Evolutionary conservation across 2,888 invertebrate genomes (phyloP).

Genomic region (Psococerastis gibbosa): DNA sequence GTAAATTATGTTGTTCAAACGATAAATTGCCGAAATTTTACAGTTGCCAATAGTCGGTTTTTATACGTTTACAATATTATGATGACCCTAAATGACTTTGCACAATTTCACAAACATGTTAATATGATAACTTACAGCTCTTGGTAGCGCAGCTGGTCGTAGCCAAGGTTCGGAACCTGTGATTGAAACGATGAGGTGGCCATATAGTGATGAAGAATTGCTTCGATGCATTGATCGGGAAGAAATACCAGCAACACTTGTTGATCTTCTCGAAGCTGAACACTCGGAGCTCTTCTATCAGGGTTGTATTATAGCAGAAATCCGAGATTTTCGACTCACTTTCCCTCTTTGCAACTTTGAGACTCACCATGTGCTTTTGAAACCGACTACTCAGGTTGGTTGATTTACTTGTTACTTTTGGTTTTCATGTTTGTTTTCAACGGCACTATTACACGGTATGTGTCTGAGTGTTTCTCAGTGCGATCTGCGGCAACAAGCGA

Average conservation of each 20-base stretch:
- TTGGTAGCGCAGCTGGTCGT: constrained; percentile 4
- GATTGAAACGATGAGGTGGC: constrained; percentile 55
- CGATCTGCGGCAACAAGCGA: too few species aligned
- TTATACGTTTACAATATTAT: too few species aligned
- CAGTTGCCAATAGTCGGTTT: too few species aligned
- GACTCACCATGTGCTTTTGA: constrained; percentile 69
- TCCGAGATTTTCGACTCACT: constrained; percentile 71
- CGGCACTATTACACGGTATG: too few species aligned
- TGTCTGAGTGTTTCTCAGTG: too few species aligned
- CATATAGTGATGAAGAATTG: constrained; percentile 77
- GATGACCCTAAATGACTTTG: too few species aligned
- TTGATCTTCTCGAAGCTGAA: constrained; percentile 65
- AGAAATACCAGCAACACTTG: constrained; percentile 69
- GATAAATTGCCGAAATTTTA: too few species aligned
- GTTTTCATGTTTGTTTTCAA: too few species aligned
- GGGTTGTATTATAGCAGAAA: constrained; percentile 80
- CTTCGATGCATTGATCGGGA: constrained; percentile 78
- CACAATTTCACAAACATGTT: too few species aligned
- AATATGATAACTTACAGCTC: neutral
- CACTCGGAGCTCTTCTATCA: constrained; percentile 76
- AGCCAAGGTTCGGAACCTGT: constrained; percentile 29
- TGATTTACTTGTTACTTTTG: too few species aligned
- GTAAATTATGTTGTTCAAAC: too few species aligned
- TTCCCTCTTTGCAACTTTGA: constrained; percentile 58
- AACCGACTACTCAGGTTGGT: constrained; percentile 66